Percentiles rank a stretch among this genome's conserved stretches.
Evolutionary conservation across 1,140 invertebrate species (phyloP).

Genomic region (Xylocopa sonorina): DNA sequence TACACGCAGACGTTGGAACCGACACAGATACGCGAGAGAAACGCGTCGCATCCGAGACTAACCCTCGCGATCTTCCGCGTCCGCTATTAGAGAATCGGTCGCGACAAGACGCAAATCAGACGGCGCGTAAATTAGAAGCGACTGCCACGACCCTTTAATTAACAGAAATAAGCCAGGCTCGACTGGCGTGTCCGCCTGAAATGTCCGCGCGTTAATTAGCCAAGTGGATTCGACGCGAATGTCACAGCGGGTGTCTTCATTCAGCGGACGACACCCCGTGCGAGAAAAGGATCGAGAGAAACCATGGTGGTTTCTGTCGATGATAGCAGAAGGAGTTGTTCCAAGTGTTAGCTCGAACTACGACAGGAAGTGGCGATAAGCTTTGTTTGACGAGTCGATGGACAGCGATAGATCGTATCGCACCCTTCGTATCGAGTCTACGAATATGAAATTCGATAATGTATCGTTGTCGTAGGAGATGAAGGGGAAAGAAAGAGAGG

Average conservation of each 20-base stretch:
- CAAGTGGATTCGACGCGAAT: background rate
- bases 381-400: too few relatives aligned
- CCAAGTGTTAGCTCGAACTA: too few relatives aligned
- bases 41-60: constrained; percentile 45
- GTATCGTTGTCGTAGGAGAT: constrained; percentile 41
- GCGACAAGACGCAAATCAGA: constrained; percentile 20
- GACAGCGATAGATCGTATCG: too few relatives aligned
- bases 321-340: background rate
- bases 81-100: constrained; percentile 54
- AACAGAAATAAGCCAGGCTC: constrained; percentile 6
- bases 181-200: background rate
- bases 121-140: constrained; percentile 6
- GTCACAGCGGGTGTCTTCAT: constrained; percentile 2
- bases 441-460: too few relatives aligned
- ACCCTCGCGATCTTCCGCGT: constrained; percentile 68
- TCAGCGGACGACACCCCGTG: background rate
- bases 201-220: constrained; percentile 15
- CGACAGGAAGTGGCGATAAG: too few relatives aligned
- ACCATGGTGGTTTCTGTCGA: background rate
- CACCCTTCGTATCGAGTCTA: too few relatives aligned
- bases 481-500: background rate
- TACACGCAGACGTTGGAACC: background rate
- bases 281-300: background rate
- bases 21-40: constrained; percentile 6
- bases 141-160: constrained; percentile 25